Base-by-base conservation (phyloP, 1,140 invertebrate species). In the Diorhabda sublineata region DNA sequence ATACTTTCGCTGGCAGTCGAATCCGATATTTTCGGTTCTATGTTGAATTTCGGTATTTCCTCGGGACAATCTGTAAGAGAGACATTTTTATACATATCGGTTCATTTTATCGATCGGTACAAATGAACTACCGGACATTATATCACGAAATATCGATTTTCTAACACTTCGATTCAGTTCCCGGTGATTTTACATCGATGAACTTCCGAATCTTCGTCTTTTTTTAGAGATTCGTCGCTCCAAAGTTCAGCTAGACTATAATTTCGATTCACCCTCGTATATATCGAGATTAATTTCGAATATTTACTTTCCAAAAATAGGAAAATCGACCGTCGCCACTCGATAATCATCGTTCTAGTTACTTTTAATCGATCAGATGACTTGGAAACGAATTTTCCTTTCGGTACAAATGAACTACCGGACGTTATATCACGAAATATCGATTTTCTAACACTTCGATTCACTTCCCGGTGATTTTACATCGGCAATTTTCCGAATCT, bases 21-120 rank as follows among this genome's bases (percentile, higher is more conserved):
- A 66, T 73, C 56, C 3, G 74, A 68, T 58, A 67, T 4, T 56
- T 68, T 11, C 26, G 77, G 70, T 52, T 71, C 45, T 26, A 75
- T 75, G 68, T 78, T 79, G 61, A 83, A 85, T 58, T 82, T 81
- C 7, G 83, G 82, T 70, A 84, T 82, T 61, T 82, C 80, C 41
- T 75, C 71, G 42, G 83, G 82, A 64, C 81, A 83, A 78, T 81
- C 84, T 85, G 44, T 9, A 71, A 70, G 8, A 63, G 4, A 69
- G 57, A 74, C 52, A n/a, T 56, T 7, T 56, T 6, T 56, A 9
- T 9, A 6, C 58, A 6, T 2, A 60, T 9, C 7, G 5, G 58
- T 7, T 9, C 7, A 60, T 9, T 9, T 9, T 60, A 9, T 60
- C 7, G 26, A 41, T 6, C 5, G 26, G 26, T 9, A 41, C 5